These are phyloP conservation scores for Tortricodes alternella DNA, from an alignment of 2,888 invertebrate species.

Conservation along the genomic window DNA sequence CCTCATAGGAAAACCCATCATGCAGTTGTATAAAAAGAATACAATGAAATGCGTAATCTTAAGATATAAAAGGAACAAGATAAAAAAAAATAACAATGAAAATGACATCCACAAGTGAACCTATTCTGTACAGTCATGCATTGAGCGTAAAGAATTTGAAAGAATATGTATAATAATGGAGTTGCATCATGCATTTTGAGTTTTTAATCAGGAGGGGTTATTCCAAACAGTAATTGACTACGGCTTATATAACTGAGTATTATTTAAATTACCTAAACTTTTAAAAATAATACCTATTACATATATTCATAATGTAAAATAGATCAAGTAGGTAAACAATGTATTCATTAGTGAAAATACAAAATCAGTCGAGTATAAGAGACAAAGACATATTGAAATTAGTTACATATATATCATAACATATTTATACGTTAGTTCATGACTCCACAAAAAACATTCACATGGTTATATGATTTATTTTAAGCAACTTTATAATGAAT, in stretches of 20 bases:
- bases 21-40: background rate
- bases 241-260: too few relatives aligned
- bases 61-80: background rate
- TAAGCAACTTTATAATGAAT: too few relatives aligned
- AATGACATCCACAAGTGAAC: background rate
- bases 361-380: background rate
- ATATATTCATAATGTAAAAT: constrained; percentile 22
- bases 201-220: too few relatives aligned
- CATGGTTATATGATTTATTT: too few relatives aligned
- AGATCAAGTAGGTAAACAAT: constrained; percentile 56
- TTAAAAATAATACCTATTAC: too few relatives aligned
- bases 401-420: too few relatives aligned
- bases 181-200: constrained; percentile 18
- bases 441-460: too few relatives aligned
- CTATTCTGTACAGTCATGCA: constrained; percentile 16
- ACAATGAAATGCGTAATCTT: background rate
- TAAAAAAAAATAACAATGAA: too few relatives aligned
- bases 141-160: background rate
- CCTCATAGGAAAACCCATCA: background rate
- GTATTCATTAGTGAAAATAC: constrained; percentile 63
- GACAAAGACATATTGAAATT: background rate
- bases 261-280: too few relatives aligned
- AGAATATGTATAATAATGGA: background rate
- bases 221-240: too few relatives aligned
- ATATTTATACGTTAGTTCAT: too few relatives aligned